phyloP scores from a whole-genome alignment of 1,140 invertebrate genomes.

The Rhagoletis pomonella region DNA sequence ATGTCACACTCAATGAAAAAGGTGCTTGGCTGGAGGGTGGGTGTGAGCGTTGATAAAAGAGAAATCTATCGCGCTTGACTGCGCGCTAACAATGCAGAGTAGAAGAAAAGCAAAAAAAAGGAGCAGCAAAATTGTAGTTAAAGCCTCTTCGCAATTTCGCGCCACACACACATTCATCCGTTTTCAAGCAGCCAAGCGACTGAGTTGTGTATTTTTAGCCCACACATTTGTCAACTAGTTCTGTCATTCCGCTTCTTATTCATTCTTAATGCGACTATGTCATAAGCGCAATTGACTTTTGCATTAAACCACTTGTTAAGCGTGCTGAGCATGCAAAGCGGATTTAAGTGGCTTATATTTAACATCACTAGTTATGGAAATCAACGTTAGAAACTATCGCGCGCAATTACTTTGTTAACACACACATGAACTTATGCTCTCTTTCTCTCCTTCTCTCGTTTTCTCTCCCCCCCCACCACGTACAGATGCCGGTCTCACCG shows the following conservation, averaged over 20 bases:
- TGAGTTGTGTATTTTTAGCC: neutral
- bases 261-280: neutral
- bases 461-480: neutral
- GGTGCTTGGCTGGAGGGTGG: constrained; percentile 58
- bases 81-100: neutral
- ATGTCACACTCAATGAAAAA: constrained; percentile 56
- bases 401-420: too few relatives aligned
- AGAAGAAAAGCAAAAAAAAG: too few relatives aligned
- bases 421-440: neutral
- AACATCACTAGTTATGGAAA: neutral
- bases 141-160: constrained; percentile 11
- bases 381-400: too few relatives aligned
- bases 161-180: neutral
- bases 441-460: neutral
- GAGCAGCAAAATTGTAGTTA: neutral
- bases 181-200: neutral
- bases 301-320: neutral
- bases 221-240: neutral
- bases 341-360: neutral
- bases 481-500: constrained; percentile 86
- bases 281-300: neutral
- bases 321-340: constrained; percentile 5
- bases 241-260: neutral
- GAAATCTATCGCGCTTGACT: constrained; percentile 25
- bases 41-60: neutral